A percentile compares a stretch with the other conserved stretches of the same genome.
Evolutionary conservation across 2,888 invertebrate genomes (phyloP).

Genomic region (Stenichneumon culpator): DNA sequence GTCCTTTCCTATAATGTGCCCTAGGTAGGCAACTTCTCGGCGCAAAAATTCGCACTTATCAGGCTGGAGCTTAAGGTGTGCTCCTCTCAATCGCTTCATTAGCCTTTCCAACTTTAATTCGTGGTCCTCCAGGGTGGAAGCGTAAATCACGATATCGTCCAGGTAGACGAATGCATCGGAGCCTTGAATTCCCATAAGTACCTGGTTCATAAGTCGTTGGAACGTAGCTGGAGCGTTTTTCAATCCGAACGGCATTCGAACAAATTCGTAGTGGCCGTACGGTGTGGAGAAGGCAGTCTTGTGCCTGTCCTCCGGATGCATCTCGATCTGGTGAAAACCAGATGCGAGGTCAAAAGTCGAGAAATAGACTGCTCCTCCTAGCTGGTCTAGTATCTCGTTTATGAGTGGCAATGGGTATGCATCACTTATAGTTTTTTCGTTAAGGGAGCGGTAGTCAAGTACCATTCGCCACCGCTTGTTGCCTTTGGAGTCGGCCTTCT

Average conservation of each 20-base stretch:
- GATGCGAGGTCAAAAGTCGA: constrained; percentile 74
- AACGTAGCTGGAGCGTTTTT: constrained; percentile 77
- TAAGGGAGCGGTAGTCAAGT: constrained; percentile 62
- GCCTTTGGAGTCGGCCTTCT: constrained; percentile 66
- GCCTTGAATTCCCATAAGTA: no score
- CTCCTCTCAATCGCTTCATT: constrained; percentile 54
- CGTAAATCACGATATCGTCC: no score
- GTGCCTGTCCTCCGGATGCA: constrained; percentile 65
- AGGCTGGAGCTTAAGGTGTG: constrained; percentile 69
- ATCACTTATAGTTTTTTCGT: constrained; percentile 65
- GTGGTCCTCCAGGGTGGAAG: no score
- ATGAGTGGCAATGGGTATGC: constrained; percentile 72
- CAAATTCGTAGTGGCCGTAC: constrained; percentile 72
- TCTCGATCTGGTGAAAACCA: constrained; percentile 74
- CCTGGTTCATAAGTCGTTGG: no score
- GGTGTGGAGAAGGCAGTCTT: constrained; percentile 73
- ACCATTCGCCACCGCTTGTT: constrained; percentile 64
- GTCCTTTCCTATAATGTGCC: no score
- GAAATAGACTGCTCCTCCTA: constrained; percentile 73
- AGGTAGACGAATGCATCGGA: no score
- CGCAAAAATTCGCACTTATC: constrained; percentile 68
- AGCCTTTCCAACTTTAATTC: no score
- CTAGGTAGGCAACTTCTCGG: constrained; percentile 66
- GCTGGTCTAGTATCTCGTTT: constrained; percentile 72
- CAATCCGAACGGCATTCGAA: constrained; percentile 76